phyloP scores from a whole-genome alignment of 2,113 vertebrate genomes.

The Alaudala cheleensis region DNA sequence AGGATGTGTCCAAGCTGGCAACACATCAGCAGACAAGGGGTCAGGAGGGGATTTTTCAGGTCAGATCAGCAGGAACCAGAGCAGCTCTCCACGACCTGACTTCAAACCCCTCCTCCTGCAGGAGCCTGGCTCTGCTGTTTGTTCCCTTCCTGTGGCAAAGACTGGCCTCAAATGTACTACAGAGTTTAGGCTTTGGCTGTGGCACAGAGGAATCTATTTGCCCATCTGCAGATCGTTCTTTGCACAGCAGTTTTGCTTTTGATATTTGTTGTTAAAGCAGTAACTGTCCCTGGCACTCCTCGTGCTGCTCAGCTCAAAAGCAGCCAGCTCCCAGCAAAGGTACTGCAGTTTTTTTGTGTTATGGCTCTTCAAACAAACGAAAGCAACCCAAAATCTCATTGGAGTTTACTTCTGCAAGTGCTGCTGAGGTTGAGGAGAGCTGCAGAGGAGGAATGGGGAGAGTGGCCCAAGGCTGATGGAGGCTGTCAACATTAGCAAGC shows the following conservation, averaged over 20 bases:
- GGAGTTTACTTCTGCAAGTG: not conserved
- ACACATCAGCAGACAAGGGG: not conserved
- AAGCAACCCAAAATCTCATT: not conserved
- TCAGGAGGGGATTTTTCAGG: not conserved
- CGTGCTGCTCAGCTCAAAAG: not conserved
- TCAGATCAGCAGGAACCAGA: not conserved
- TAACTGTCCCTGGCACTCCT: not conserved
- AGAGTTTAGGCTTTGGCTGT: constrained; percentile 5
- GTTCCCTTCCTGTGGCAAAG: not conserved
- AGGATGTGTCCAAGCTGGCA: not conserved
- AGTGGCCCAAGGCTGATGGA: constrained; percentile 59
- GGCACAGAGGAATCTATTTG: constrained; percentile 18
- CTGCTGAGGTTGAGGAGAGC: constrained; percentile 31
- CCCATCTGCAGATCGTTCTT: constrained; percentile 48
- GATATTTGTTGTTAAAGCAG: not conserved
- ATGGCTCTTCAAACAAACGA: constrained; percentile 7
- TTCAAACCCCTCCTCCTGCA: not conserved
- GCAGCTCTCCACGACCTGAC: not conserved
- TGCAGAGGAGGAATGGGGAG: not conserved
- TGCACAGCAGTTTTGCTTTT: not conserved
- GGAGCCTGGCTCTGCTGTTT: not conserved
- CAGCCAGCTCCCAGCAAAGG: not conserved
- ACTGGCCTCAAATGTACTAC: not conserved
- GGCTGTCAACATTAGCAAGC: constrained; percentile 65
- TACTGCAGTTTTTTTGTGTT: not conserved